Conservation (phyloP, 2,797 vertebrate genomes). For the Pangasius macronema region DNA sequence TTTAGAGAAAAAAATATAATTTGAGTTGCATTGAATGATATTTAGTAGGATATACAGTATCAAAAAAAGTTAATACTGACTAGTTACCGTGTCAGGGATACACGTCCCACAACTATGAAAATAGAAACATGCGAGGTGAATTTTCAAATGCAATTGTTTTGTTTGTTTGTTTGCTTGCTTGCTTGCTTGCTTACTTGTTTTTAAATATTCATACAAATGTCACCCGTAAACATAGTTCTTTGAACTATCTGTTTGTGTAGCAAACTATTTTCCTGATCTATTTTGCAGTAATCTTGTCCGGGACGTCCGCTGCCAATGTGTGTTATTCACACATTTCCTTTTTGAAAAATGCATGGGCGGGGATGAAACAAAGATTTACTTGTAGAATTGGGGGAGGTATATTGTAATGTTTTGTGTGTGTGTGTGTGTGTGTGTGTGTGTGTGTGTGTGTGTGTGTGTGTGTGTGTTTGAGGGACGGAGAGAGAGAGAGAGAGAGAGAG, state of each 20-base stretch:
- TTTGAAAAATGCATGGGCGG: slow-evolving; percentile 64
- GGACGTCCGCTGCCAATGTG: slow-evolving; percentile 55
- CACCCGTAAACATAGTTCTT: neutral
- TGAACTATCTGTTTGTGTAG: neutral
- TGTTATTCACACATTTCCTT: slow-evolving; percentile 66
- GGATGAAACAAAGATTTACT: slow-evolving; percentile 65
- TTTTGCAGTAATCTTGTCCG: slow-evolving; percentile 17
- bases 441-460: slow-evolving; percentile 43
- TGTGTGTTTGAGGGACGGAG: neutral
- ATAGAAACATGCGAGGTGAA: neutral
- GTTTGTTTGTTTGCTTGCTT: neutral
- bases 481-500: slow-evolving; percentile 25
- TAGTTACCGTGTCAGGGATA: neutral
- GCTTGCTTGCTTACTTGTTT: neutral
- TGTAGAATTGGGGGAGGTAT: slow-evolving; percentile 62
- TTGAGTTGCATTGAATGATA: neutral
- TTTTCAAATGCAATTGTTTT: neutral
- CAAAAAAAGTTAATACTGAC: neutral
- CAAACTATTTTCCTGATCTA: slow-evolving; percentile 36
- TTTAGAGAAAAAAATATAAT: neutral
- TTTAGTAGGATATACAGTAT: neutral
- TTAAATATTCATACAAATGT: neutral
- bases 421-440: slow-evolving; percentile 46
- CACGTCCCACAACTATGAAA: neutral
- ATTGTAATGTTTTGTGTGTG: slow-evolving; percentile 40